These are phyloP conservation scores for Eubasilissa regina DNA, from an alignment of 1,140 invertebrate species.

Conservation along the genomic window DNA sequence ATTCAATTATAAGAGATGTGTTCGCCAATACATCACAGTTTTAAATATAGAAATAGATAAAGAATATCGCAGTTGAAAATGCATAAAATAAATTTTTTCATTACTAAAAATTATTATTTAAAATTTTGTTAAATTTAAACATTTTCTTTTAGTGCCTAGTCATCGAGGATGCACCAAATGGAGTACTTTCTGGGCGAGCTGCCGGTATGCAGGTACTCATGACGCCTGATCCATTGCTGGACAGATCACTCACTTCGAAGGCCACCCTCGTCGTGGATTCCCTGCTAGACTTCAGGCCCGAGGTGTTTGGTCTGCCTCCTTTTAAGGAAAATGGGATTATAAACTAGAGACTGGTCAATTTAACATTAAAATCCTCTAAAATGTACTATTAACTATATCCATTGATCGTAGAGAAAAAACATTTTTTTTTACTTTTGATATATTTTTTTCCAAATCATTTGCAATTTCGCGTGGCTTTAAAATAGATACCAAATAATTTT, in stretches of 20 bases:
- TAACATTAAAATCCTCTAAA: not conserved
- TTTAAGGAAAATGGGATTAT: conserved; percentile 69
- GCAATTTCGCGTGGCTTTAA: no score
- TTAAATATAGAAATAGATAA: no score
- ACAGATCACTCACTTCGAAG: conserved; percentile 72
- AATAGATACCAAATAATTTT: no score
- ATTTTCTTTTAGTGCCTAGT: conserved; percentile 83
- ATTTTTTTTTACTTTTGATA: not conserved
- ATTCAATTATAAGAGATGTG: no score
- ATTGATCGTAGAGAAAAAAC: not conserved
- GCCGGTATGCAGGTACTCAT: conserved; percentile 93
- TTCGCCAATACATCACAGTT: no score
- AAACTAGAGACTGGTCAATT: not conserved
- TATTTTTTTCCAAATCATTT: not conserved
- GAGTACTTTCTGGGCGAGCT: conserved; percentile 83
- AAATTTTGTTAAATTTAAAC: no score
- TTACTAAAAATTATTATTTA: no score
- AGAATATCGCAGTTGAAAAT: no score
- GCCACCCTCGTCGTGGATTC: conserved; percentile 83
- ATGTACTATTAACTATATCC: not conserved
- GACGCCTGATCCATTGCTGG: conserved; percentile 83
- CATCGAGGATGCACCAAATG: conserved; percentile 94
- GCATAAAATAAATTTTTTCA: no score
- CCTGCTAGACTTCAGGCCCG: conserved; percentile 88
- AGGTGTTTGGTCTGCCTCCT: conserved; percentile 89